These are phyloP conservation scores for Gobio occitaniae DNA, from an alignment of 2,797 vertebrate species.

Conservation along the genomic window DNA sequence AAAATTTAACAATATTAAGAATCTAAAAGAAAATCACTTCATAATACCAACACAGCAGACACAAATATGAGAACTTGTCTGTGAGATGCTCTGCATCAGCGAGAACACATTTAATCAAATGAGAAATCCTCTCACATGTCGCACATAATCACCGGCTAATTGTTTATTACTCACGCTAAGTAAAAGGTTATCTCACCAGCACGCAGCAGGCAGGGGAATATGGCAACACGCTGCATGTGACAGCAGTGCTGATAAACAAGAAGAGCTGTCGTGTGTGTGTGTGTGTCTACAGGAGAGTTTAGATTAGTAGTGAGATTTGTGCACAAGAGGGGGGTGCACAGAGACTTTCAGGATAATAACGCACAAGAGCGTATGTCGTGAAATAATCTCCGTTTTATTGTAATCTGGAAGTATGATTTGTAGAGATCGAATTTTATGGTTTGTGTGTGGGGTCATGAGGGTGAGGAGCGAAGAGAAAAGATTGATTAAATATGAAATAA, in stretches of 20 bases:
- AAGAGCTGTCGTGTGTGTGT: neutral
- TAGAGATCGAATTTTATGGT: slow-evolving; percentile 3
- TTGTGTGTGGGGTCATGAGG: neutral
- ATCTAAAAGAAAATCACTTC: slow-evolving; percentile 1
- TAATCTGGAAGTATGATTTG: slow-evolving; percentile 49
- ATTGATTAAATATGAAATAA: neutral
- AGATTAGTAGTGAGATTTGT: slow-evolving; percentile 42
- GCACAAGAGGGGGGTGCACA: slow-evolving; percentile 22
- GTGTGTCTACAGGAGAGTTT: slow-evolving; percentile 8
- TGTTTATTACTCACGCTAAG: slow-evolving; percentile 55
- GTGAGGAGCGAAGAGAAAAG: neutral
- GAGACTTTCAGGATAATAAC: slow-evolving; percentile 36
- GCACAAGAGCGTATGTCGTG: slow-evolving; percentile 38
- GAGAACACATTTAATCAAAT: slow-evolving; percentile 38
- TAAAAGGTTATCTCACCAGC: slow-evolving; percentile 48
- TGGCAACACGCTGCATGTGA: slow-evolving; percentile 40
- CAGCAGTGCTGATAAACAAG: slow-evolving; percentile 33
- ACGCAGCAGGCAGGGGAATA: slow-evolving; percentile 32
- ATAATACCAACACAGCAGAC: neutral
- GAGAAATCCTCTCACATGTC: slow-evolving; percentile 50
- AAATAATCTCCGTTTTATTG: slow-evolving; percentile 48
- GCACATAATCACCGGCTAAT: slow-evolving; percentile 56
- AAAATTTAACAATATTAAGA: neutral
- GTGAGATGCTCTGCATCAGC: neutral
- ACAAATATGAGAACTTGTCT: neutral